Percentiles rank a stretch among this genome's conserved stretches.
phyloP scores from a whole-genome alignment of 2,113 vertebrate species.

The Athene noctua region DNA sequence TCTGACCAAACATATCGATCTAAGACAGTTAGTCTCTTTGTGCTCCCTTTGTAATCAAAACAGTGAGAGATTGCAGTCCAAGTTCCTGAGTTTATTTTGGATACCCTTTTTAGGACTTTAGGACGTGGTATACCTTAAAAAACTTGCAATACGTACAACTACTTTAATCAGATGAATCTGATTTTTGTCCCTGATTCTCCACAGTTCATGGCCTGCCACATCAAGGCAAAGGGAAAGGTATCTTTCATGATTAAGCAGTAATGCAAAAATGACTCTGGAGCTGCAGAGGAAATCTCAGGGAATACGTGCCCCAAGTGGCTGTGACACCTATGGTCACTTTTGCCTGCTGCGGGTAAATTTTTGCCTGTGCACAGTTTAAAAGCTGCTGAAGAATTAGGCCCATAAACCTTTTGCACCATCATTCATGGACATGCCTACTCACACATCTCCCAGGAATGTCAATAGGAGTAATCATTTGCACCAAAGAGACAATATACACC shows the following conservation, averaged over 20 bases:
- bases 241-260: not conserved
- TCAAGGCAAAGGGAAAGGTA: not conserved
- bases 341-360: not conserved
- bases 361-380: not conserved
- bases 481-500: not conserved
- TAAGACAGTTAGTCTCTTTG: not conserved
- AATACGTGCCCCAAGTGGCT: not conserved
- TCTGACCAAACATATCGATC: not conserved
- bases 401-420: not conserved
- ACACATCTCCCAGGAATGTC: not conserved
- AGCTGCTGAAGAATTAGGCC: not conserved
- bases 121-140: not conserved
- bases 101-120: not conserved
- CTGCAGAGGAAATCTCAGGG: not conserved
- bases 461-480: not conserved
- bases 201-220: not conserved
- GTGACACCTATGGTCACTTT: not conserved
- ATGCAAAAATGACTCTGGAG: not conserved
- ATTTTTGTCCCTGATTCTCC: not conserved
- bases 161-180: not conserved
- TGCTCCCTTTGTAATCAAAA: not conserved
- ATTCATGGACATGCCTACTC: not conserved
- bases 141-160: not conserved
- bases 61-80: not conserved
- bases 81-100: constrained; percentile 4